Evolutionary conservation across 1,140 invertebrate species (phyloP), one percentile per base, ranked within the genome.

Genomic region (Cydia pomonella): DNA sequence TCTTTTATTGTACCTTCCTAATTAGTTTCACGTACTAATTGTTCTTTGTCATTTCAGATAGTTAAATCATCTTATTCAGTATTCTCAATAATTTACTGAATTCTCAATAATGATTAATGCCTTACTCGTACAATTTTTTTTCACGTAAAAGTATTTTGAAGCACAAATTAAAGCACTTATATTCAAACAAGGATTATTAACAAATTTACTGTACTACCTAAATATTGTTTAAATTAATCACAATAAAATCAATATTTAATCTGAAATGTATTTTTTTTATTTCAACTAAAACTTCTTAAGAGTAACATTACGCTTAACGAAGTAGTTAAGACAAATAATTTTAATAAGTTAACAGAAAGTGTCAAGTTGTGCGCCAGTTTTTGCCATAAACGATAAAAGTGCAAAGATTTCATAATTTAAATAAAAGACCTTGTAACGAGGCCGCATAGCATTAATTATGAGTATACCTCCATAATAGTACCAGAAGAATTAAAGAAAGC

Each of bases 401-500:
- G 63, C 0, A 38, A 64, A 27, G n/a, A n/a, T 69, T 69, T 29
- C 27, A 18, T 23, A 21, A 69, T 69, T 69, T 21, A 41, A 69
- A 33, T 69, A 69, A 29, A 69, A 69, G 13, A 69, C 29, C 29
- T 69, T 69, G 64, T 69, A 33, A 69, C 33, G 9, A 29, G n/a
- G 27, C 27, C n/a, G 4, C 64, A 33, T 33, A 33, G 53, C 21
- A 59, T 23, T 33, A 69, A 38, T 33, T 21, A 23, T 72, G n/a
- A 72, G 21, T 72, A 53, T 25, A 50, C 33, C 47, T 25, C 18
- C 72, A 77, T 74, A 75, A 73, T 75, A 74, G 63, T 79, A 75
- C 75, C 69, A 73, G 41, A 76, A 76, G 72, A 78, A 82, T 80
- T 80, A 80, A 76, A 77, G 76, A 77, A 79, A 75, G 69, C 76